Evolutionary conservation across 2,888 invertebrate genomes (phyloP), one percentile per base, ranked within the genome.

Genomic region (Cyaniris semiargus): DNA sequence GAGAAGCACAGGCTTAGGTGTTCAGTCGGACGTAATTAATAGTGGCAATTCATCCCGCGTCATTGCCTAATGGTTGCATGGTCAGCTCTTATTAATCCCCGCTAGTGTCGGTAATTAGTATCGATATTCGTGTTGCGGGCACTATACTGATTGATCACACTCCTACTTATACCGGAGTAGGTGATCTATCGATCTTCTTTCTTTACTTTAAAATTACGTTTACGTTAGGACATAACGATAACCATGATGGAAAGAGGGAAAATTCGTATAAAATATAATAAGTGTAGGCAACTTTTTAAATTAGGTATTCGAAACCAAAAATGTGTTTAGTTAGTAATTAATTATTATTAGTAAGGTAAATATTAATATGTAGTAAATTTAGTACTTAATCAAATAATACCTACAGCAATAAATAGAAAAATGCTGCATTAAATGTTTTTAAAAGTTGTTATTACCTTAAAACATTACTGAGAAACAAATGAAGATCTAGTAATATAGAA

Each of bases 1-100:
- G 58, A 23, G 71, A 76, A 77, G 6, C 72, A 23, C 1, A 27
- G 72, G n/a, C 38, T 7, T 56, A 70, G 71, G 31, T 76, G 38
- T 60, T 74, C 34, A 58, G 23, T 34, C 38, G 58, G 70, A 27
- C 53, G 38, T 77, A 77, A 79, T 79, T 78, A 74, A 78, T 71
- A 66, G 48, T 76, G 75, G 77, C 76, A 75, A 77, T 77, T 74
- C 72, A 60, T 77, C 56, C 53, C 38, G 21, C 76, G 77, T 75
- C 78, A 70, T 71, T 75, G 53, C 56, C 70, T 31, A 70, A 75
- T 74, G 76, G 27, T 80, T 58, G 80, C 76, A 78, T 79, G 80
- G 76, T 75, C 75, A 58, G 74, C 66, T 75, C 76, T 78, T 76
- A 79, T 79, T 78, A 79, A 78, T 79, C 76, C 78, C 77, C 21